Evolutionary conservation across 2,797 vertebrate species (phyloP).

Genomic region (Fistularia tabacaria): DNA sequence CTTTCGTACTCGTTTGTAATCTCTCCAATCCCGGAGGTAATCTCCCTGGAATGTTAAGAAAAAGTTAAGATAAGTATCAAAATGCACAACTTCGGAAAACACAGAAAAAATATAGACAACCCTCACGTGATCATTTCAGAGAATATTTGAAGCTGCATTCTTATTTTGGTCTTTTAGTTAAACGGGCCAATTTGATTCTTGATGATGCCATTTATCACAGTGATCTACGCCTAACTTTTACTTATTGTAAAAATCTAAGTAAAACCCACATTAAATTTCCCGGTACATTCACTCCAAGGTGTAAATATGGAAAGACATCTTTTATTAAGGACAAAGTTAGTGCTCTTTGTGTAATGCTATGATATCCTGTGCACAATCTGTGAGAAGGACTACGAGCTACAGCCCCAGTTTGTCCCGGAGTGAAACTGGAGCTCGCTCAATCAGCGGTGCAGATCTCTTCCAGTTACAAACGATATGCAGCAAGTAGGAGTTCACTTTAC

Average conservation of each 20-base stretch:
- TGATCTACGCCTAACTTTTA: conserved; percentile 28
- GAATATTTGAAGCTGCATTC: conserved; percentile 41
- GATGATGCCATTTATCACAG: no score
- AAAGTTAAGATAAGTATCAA: conserved; percentile 39
- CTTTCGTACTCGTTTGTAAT: conserved; percentile 30
- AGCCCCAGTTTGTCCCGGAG: conserved; percentile 33
- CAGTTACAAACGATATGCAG: conserved; percentile 28
- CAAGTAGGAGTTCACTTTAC: conserved; percentile 31
- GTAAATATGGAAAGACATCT: conserved; percentile 37
- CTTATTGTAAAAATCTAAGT: not conserved
- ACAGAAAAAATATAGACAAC: conserved; percentile 34
- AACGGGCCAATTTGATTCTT: no score
- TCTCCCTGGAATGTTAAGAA: conserved; percentile 30
- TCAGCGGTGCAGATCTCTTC: conserved; percentile 34
- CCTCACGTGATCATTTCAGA: conserved; percentile 35
- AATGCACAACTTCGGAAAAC: conserved; percentile 38
- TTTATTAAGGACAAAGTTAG: conserved; percentile 43
- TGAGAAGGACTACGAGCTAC: conserved; percentile 22
- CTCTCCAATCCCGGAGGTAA: conserved; percentile 22
- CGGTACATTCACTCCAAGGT: conserved; percentile 39
- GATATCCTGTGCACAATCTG: conserved; percentile 26
- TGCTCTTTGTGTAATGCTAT: conserved; percentile 22
- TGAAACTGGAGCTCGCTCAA: conserved; percentile 37
- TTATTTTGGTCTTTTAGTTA: no score
- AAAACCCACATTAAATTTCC: no score